These are phyloP conservation scores for Eucera pruinosa DNA, from an alignment of 2,888 invertebrate species.

Conservation along the genomic window DNA sequence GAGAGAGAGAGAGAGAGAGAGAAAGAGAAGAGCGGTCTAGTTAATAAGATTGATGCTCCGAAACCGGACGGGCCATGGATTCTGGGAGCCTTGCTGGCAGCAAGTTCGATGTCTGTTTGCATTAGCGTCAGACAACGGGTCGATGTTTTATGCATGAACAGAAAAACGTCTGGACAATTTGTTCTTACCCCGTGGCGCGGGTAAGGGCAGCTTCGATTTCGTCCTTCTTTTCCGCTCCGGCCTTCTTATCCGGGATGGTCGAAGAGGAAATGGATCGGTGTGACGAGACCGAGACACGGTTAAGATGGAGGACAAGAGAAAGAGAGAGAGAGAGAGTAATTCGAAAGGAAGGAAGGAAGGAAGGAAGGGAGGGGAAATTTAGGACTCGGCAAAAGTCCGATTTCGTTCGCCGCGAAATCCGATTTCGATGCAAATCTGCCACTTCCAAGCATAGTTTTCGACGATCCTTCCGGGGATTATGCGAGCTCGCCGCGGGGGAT, in stretches of 20 bases:
- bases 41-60: conserved; percentile 77
- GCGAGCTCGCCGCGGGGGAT: conserved; percentile 10
- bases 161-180: conserved; percentile 73
- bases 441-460: conserved; percentile 24
- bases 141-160: conserved; percentile 79
- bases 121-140: conserved; percentile 73
- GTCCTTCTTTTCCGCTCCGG: neutral
- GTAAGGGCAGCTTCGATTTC: neutral
- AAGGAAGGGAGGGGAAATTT: too few relatives aligned
- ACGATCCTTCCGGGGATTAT: conserved; percentile 38
- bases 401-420: conserved; percentile 45
- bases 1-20: too few relatives aligned
- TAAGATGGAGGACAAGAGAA: neutral
- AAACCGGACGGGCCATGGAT: conserved; percentile 30
- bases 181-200: conserved; percentile 58
- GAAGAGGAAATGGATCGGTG: neutral
- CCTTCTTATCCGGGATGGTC: neutral
- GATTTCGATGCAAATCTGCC: conserved; percentile 64
- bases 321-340: too few relatives aligned
- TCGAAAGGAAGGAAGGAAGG: conserved; percentile 8
- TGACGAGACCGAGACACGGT: neutral
- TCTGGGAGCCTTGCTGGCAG: conserved; percentile 43
- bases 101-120: conserved; percentile 75
- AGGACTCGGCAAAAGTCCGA: conserved; percentile 27
- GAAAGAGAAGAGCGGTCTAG: conserved; percentile 13